Conservation (phyloP, 2,113 vertebrate species). For the Globicephala melas region DNA sequence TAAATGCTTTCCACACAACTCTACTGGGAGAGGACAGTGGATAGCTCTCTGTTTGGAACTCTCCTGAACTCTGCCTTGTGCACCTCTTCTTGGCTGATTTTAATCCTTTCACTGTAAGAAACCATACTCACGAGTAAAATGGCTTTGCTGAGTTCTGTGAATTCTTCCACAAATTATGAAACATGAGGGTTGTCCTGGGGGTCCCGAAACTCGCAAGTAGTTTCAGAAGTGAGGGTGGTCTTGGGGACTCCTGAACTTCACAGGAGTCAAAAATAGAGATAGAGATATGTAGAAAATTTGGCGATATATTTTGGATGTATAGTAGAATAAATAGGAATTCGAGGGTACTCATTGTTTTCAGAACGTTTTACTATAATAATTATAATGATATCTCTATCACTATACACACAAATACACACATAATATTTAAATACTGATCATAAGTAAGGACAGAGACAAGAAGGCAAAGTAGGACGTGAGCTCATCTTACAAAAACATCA, state of each 20-base stretch:
- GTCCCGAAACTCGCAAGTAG: not conserved
- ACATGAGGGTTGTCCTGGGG: not conserved
- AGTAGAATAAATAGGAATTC: not conserved
- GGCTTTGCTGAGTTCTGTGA: not conserved
- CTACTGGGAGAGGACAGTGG: not conserved
- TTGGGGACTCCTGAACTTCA: not conserved
- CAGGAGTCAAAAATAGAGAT: not conserved
- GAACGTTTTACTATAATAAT: not conserved
- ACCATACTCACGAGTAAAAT: not conserved
- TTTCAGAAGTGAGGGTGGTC: not conserved
- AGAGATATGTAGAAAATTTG: not conserved
- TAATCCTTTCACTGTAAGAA: not conserved
- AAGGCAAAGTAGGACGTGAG: not conserved
- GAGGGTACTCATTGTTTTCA: not conserved
- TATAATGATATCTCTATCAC: not conserved
- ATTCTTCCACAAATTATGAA: not conserved
- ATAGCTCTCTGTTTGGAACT: not conserved
- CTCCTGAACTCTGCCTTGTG: not conserved
- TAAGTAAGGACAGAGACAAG: too few relatives aligned
- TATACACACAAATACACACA: not conserved
- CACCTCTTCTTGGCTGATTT: not conserved
- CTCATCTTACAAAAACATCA: not conserved
- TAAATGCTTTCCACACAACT: not conserved
- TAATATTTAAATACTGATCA: not conserved
- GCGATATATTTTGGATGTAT: not conserved